A percentile compares a stretch with the other conserved stretches of the same genome.
Evolutionary conservation across 2,797 vertebrate species (phyloP).

Genomic region (Melanotaenia boesemani): DNA sequence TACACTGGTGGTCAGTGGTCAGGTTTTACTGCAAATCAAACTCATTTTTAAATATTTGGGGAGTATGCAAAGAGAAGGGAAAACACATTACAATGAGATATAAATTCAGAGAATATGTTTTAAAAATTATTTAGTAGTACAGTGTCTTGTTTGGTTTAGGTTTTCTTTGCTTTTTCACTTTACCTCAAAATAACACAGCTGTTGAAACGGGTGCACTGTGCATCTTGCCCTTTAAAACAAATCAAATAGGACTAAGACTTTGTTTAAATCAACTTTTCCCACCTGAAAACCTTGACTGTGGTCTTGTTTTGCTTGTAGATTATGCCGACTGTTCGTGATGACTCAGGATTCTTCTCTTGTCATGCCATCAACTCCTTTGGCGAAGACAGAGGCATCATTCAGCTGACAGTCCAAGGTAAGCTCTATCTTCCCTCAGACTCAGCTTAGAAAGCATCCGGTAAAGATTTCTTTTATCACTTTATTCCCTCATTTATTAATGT

Average conservation of each 20-base stretch:
- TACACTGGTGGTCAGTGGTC: constrained; percentile 89
- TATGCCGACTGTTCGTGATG: constrained; percentile 95
- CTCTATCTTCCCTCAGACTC: background rate
- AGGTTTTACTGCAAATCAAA: background rate
- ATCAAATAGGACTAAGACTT: background rate
- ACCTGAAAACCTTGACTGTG: constrained; percentile 23
- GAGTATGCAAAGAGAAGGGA: background rate
- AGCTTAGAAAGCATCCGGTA: background rate
- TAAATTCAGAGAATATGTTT: constrained; percentile 17
- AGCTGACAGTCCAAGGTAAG: constrained; percentile 98
- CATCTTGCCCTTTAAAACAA: background rate
- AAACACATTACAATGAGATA: constrained; percentile 26
- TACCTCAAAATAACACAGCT: constrained; percentile 13
- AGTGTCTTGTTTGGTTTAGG: background rate
- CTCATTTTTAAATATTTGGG: background rate
- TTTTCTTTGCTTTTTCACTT: constrained; percentile 3
- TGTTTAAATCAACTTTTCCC: background rate
- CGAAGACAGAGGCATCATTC: constrained; percentile 98
- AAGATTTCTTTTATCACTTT: constrained; percentile 38
- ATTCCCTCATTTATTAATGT: constrained; percentile 41
- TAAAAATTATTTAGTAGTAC: constrained; percentile 19
- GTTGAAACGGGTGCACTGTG: background rate
- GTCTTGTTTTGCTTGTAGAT: constrained; percentile 82
- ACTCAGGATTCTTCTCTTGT: constrained; percentile 99
- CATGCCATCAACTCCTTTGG: constrained; percentile 99